Percentiles rank a stretch among this genome's conserved stretches.
phyloP scores from a whole-genome alignment of 2,888 invertebrate species.

The Caenorhabditis sulstoni region DNA sequence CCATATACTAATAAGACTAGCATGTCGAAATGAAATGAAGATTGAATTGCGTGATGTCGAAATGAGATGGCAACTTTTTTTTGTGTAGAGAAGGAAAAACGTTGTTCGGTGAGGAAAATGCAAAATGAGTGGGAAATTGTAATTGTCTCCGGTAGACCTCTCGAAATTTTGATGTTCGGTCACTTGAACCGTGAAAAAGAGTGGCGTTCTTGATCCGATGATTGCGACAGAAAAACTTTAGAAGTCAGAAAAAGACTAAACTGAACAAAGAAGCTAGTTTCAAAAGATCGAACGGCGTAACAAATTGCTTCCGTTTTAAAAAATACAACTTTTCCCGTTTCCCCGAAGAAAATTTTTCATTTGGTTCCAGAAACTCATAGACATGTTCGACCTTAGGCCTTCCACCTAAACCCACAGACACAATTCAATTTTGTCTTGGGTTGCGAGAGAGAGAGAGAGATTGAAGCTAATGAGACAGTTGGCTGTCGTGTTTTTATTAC shows the following conservation, averaged over 20 bases:
- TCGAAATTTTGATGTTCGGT: neutral
- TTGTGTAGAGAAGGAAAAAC: neutral
- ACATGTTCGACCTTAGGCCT: conserved; percentile 16
- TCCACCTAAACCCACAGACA: conserved; percentile 7
- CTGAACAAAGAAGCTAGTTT: neutral
- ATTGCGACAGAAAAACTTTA: neutral
- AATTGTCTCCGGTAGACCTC: neutral
- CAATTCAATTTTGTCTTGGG: neutral
- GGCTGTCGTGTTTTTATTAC: conserved; percentile 38
- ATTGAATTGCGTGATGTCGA: conserved; percentile 18
- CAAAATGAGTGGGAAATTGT: neutral
- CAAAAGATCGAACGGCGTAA: neutral
- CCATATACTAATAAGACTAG: conserved; percentile 37
- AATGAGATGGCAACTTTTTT: conserved; percentile 13
- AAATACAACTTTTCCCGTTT: conserved; percentile 11
- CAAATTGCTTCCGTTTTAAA: conserved; percentile 1
- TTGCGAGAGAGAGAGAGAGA: conserved; percentile 12
- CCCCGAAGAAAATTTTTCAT: too few relatives aligned
- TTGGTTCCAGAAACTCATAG: neutral
- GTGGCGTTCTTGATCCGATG: neutral
- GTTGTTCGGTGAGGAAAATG: neutral
- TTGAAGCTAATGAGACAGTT: conserved; percentile 49
- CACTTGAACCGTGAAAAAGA: neutral
- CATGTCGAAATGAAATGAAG: conserved; percentile 31
- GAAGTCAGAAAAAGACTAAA: too few relatives aligned